Evolutionary conservation across 1,140 invertebrate species (phyloP), one percentile per base, ranked within the genome.

Genomic region (Eueides isabella): DNA sequence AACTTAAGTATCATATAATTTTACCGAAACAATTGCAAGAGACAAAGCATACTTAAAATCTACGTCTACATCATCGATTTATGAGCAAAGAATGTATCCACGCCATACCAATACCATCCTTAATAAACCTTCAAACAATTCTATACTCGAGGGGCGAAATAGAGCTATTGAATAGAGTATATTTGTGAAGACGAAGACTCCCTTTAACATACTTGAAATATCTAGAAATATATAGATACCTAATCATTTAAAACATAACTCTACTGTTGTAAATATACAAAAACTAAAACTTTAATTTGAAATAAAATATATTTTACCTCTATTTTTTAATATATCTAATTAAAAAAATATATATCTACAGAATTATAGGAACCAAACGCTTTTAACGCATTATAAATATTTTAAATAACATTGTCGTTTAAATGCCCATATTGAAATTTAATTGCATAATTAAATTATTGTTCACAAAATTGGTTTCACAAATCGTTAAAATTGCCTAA

Each of bases 111-210:
- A 55, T 55, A 12, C 48, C 48, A 55, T 55, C 48, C 48, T 55
- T 55, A 55, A 26, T 55, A 55, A 55, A 55, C 23, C 48, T 12
- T 55, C 48, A 55, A 55, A 55, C 23, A 55, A 55, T 55, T 26
- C 48, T 55, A 55, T 55, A 55, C 48, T 23, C 23, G 48, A 26
- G 48, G 48, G 48, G 48, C 26, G 48, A 55, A 55, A 55, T 55
- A 55, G 19, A 55, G 48, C 23, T 26, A 55, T 55, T 55, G 48
- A 55, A 55, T 26, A 23, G 48, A 55, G 48, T 55, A 11, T 55
- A 55, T 55, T 55, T 55, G 48, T 55, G 23, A 23, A 23, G 41
- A 55, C 23, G 48, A 23, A 23, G 48, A 12, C 23, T 55, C 26
- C 48, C 48, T 55, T 26, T 23, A 23, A 23, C 48, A 23, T 55